These are phyloP conservation scores for Erythrolamprus reginae DNA, from an alignment of 2,113 vertebrate species.

Conservation along the genomic window DNA sequence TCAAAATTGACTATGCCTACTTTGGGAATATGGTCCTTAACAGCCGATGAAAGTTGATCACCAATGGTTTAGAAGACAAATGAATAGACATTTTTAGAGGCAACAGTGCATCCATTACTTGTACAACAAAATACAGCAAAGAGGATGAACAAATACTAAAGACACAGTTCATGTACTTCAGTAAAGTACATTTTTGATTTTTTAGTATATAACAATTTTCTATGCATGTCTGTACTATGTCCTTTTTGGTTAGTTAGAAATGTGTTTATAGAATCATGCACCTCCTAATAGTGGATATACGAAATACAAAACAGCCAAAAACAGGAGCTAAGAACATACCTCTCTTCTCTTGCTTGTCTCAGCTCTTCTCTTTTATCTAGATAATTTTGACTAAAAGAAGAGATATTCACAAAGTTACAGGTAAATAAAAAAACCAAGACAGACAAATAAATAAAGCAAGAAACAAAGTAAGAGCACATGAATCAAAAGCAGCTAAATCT, in stretches of 20 bases:
- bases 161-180: not conserved
- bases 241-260: conserved; percentile 41
- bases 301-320: conserved; percentile 32
- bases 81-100: not conserved
- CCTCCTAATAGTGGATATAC: conserved; percentile 4
- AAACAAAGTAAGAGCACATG: conserved; percentile 26
- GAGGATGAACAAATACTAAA: not conserved
- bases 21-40: not conserved
- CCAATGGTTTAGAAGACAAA: not conserved
- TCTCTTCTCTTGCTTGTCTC: conserved; percentile 90
- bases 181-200: not conserved
- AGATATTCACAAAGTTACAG: conserved; percentile 52
- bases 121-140: too few species aligned
- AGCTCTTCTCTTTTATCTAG: conserved; percentile 89
- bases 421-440: conserved; percentile 42
- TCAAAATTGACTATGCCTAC: not conserved
- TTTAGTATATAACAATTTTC: not conserved
- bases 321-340: conserved; percentile 71
- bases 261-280: conserved; percentile 5
- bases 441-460: conserved; percentile 25
- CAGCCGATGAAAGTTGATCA: not conserved
- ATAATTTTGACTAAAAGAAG: conserved; percentile 80
- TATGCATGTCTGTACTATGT: conserved; percentile 31
- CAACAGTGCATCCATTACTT: not conserved
- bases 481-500: conserved; percentile 8